These are phyloP conservation scores for Pachyramphus minor DNA, from an alignment of 2,113 vertebrate genomes.

Conservation along the genomic window DNA sequence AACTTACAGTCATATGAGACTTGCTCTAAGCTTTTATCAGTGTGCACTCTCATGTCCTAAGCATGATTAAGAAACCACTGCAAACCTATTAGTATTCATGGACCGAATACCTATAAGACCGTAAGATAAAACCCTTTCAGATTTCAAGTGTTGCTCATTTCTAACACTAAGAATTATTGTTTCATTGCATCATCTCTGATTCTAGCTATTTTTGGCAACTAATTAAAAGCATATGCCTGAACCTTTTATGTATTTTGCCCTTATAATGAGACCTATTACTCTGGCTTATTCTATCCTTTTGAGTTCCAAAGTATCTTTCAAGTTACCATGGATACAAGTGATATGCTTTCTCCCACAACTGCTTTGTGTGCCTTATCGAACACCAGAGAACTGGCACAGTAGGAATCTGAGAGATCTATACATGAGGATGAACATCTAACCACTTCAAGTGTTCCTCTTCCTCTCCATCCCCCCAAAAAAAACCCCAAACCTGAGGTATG, in stretches of 20 bases:
- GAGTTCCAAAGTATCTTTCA: slow-evolving; percentile 73
- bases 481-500: neutral
- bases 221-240: slow-evolving; percentile 75
- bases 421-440: slow-evolving; percentile 34
- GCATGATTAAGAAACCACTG: slow-evolving; percentile 50
- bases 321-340: slow-evolving; percentile 78
- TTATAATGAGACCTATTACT: slow-evolving; percentile 76
- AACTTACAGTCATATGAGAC: slow-evolving; percentile 13
- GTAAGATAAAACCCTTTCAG: slow-evolving; percentile 14
- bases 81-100: slow-evolving; percentile 35
- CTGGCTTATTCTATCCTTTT: slow-evolving; percentile 69
- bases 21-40: neutral
- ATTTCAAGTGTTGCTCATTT: slow-evolving; percentile 46
- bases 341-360: slow-evolving; percentile 71
- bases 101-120: neutral
- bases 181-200: slow-evolving; percentile 22
- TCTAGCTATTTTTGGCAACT: slow-evolving; percentile 69
- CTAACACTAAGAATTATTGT: slow-evolving; percentile 23
- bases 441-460: neutral
- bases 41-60: slow-evolving; percentile 14
- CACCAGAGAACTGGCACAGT: slow-evolving; percentile 66
- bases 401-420: slow-evolving; percentile 58
- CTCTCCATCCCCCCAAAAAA: neutral
- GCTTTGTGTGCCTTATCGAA: slow-evolving; percentile 75
- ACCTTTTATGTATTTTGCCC: slow-evolving; percentile 77